A percentile compares a stretch with the other conserved stretches of the same genome.
These are phyloP conservation scores for Pissodes strobi DNA, from an alignment of 1,140 invertebrate species.

Conservation along the genomic window DNA sequence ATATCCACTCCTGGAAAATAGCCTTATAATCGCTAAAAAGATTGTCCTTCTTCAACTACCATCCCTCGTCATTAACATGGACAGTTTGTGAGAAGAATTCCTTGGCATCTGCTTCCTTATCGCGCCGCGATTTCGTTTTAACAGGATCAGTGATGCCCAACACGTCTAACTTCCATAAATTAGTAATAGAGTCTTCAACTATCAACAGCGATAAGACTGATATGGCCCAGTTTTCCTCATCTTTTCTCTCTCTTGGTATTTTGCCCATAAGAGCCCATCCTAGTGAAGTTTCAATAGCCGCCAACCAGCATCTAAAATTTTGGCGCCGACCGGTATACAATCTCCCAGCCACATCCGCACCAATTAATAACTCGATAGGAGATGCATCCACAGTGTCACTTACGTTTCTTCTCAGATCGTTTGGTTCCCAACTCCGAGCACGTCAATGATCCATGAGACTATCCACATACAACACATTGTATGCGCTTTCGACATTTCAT, in stretches of 20 bases:
- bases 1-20: slow-evolving; percentile 5
- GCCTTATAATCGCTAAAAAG: too few relatives aligned
- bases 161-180: slow-evolving; percentile 54
- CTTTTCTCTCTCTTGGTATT: not conserved
- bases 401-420: slow-evolving; percentile 14
- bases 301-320: slow-evolving; percentile 25
- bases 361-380: slow-evolving; percentile 43
- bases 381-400: slow-evolving; percentile 8
- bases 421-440: slow-evolving; percentile 9
- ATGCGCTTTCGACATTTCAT: slow-evolving; percentile 12
- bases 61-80: slow-evolving; percentile 6
- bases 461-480: slow-evolving; percentile 22
- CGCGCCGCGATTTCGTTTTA: not conserved
- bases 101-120: not conserved
- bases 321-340: slow-evolving; percentile 40
- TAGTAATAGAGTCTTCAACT: slow-evolving; percentile 31
- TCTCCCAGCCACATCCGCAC: slow-evolving; percentile 47
- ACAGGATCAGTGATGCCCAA: slow-evolving; percentile 9
- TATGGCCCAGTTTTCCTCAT: not conserved
- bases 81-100: slow-evolving; percentile 12
- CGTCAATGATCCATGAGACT: slow-evolving; percentile 11
- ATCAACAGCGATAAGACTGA: slow-evolving; percentile 1
- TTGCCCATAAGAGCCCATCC: slow-evolving; percentile 50
- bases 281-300: slow-evolving; percentile 44
- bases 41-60: slow-evolving; percentile 2